These are phyloP conservation scores for Poeciliopsis turneri DNA, from an alignment of 2,797 vertebrate species.

Conservation along the genomic window DNA sequence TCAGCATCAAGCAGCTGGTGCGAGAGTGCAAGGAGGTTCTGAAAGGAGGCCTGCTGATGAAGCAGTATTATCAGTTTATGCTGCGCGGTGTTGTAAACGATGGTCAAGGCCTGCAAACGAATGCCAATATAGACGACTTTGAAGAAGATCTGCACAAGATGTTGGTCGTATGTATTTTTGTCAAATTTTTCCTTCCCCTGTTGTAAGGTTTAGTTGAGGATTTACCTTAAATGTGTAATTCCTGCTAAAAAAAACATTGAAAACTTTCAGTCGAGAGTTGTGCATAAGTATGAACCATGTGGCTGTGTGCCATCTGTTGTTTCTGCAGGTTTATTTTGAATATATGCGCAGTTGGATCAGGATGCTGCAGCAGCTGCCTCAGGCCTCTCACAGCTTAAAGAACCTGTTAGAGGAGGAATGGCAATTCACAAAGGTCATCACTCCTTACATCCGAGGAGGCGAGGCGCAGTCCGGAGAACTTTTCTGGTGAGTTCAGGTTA, in stretches of 20 bases:
- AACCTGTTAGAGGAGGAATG: constrained; percentile 98
- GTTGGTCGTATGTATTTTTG: constrained; percentile 86
- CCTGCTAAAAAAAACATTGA: not conserved
- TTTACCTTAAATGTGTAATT: not conserved
- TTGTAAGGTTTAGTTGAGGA: not conserved
- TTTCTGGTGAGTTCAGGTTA: constrained; percentile 87
- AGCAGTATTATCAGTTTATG: constrained; percentile 99
- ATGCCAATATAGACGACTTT: constrained; percentile 95
- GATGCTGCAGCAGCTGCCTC: constrained; percentile 98
- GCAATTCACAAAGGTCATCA: constrained; percentile 99
- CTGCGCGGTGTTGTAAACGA: constrained; percentile 87
- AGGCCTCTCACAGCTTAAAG: constrained; percentile 98
- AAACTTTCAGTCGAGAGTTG: not conserved
- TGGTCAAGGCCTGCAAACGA: constrained; percentile 84
- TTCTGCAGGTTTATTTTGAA: constrained; percentile 94
- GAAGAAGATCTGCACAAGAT: constrained; percentile 98
- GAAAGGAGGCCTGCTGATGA: constrained; percentile 97
- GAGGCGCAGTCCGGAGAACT: constrained; percentile 98
- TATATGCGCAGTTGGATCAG: constrained; percentile 99
- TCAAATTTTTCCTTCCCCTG: too few species aligned
- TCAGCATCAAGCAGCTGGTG: constrained; percentile 99
- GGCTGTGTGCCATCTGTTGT: not conserved
- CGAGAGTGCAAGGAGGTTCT: constrained; percentile 98
- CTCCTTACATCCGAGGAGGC: constrained; percentile 95
- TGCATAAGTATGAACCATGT: not conserved